Evolutionary conservation across 2,888 invertebrate species (phyloP), one percentile per base, ranked within the genome.

Genomic region (Tupiocoris notatus): DNA sequence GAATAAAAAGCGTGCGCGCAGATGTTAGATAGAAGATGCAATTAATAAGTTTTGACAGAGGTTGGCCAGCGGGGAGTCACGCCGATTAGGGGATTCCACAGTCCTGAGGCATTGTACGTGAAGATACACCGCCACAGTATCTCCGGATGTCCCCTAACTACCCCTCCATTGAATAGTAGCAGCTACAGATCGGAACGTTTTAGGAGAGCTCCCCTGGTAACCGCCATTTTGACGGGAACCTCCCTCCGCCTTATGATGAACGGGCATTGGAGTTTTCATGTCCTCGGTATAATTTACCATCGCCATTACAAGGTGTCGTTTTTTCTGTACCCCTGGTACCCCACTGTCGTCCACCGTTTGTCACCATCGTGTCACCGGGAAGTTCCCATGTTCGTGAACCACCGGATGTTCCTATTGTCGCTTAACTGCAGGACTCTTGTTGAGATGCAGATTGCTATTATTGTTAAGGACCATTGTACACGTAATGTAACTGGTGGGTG

Each of bases 201-300:
- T n/a, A n/a, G n/a, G 12, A 39, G 12, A 39, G 6, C 39, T 12
- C 39, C 39, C 12, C 20, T 56, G 56, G 21, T 54, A 67, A 67
- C 67, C 67, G 67, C 67, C 67, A 67, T 67, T 67, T 67, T 67
- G 67, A 59, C n/a, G n/a, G 18, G 59, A n/a, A 16, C 54, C 57
- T 2, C 20, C 21, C 1, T 16, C 1, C n/a, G n/a, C n/a, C n/a
- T n/a, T n/a, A n/a, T n/a, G n/a, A n/a, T n/a, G n/a, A n/a, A n/a
- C n/a, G 56, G 18, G 16, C 59, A 16, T 65, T 3, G 25, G 25
- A 65, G 39, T 65, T 1, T n/a, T 25, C 65, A 18, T 65, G 65
- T 65, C 65, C 20, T 64, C 64, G 64, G 23, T 64, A 23, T 64
- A 22, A 23, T 23, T 64, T 64, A 64, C 24, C 22, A 64, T 23